phyloP scores from a whole-genome alignment of 2,113 vertebrate genomes.

The Rhinichthys klamathensis region DNA sequence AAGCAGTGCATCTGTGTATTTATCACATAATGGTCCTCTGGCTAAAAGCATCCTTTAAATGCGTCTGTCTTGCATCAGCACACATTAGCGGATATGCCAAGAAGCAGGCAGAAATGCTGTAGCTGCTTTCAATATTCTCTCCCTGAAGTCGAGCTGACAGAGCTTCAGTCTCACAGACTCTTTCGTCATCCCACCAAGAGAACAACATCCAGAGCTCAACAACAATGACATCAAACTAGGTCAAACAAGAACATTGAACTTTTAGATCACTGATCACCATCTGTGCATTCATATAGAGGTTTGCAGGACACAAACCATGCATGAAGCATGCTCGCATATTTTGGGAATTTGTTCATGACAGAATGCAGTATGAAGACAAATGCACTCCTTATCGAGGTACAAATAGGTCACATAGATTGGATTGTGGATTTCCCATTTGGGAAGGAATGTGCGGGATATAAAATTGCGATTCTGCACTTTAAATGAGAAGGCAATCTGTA shows the following conservation, averaged over 20 bases:
- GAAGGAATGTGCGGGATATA: not conserved
- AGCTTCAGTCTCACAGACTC: conserved; percentile 16
- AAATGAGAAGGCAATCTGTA: not conserved
- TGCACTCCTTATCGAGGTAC: not conserved
- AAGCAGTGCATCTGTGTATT: conserved; percentile 45
- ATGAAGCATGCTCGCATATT: not conserved
- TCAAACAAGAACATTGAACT: not conserved
- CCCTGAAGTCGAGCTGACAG: conserved; percentile 59
- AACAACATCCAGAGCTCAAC: not conserved
- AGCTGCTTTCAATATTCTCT: conserved; percentile 57
- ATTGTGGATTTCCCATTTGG: not conserved
- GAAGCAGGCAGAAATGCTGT: conserved; percentile 14
- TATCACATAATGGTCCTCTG: conserved; percentile 36
- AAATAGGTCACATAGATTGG: not conserved
- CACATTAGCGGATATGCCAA: conserved; percentile 28
- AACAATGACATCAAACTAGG: conserved; percentile 31
- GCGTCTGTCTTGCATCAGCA: conserved; percentile 44
- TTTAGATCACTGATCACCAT: not conserved
- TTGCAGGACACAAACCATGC: not conserved
- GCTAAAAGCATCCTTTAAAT: conserved; percentile 50
- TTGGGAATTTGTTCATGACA: conserved; percentile 21
- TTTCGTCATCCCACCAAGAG: not conserved
- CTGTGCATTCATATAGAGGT: not conserved
- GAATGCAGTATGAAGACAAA: conserved; percentile 32
- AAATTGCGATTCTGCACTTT: not conserved